Percentiles rank a stretch among this genome's conserved stretches.
Evolutionary conservation across 2,797 vertebrate genomes (phyloP).

Genomic region (Macropus fuliginosus): DNA sequence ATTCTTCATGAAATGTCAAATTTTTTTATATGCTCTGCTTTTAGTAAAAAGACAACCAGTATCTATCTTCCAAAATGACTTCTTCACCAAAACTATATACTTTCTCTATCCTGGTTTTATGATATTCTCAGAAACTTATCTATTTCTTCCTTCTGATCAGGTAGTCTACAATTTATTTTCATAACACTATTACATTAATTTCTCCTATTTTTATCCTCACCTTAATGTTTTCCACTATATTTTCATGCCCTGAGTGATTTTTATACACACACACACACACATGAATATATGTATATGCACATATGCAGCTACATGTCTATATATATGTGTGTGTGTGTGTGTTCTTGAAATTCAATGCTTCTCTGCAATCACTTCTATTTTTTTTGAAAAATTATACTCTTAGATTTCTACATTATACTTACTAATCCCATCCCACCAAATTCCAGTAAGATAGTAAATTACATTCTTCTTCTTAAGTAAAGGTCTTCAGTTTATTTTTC

Average conservation of each 20-base stretch:
- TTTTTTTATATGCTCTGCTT: background rate
- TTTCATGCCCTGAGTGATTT: background rate
- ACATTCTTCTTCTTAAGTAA: background rate
- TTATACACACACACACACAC: too few relatives aligned
- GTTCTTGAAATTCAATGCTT: background rate
- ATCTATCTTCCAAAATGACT: background rate
- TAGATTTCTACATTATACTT: background rate
- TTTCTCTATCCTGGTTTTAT: background rate
- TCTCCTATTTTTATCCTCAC: background rate
- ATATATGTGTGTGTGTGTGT: background rate
- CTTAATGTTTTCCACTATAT: background rate
- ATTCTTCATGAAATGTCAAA: background rate
- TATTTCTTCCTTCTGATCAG: background rate
- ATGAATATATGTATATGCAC: too few relatives aligned
- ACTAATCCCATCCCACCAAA: background rate
- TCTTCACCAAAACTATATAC: background rate
- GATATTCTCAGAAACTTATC: background rate
- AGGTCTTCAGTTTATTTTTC: background rate
- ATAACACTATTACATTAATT: background rate
- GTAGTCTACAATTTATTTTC: background rate
- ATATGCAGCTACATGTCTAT: background rate
- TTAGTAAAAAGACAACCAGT: background rate
- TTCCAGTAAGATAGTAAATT: background rate
- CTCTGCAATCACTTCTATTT: background rate
- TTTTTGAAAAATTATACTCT: background rate